Percentiles rank a stretch among this genome's conserved stretches.
Conservation (phyloP, 2,113 vertebrate genomes). For the Aptenodytes patagonicus region DNA sequence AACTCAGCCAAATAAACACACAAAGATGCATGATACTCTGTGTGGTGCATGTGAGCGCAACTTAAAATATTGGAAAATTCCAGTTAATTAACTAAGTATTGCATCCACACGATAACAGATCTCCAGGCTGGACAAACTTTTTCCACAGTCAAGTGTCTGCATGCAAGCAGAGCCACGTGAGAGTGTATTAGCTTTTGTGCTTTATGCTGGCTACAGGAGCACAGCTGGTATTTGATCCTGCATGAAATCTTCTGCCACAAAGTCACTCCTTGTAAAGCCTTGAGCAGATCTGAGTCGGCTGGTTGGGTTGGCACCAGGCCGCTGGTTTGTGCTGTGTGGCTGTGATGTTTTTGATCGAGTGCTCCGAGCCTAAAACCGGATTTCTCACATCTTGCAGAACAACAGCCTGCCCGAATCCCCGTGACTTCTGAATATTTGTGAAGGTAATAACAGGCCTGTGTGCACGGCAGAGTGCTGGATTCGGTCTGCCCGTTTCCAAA, state of each 20-base stretch:
- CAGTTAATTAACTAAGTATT: neutral
- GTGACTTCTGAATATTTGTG: neutral
- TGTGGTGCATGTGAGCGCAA: neutral
- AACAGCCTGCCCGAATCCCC: neutral
- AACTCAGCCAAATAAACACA: neutral
- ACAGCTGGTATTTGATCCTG: neutral
- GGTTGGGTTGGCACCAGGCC: neutral
- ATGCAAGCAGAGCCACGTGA: rapidly evolving
- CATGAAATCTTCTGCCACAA: neutral
- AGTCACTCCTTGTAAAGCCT: neutral
- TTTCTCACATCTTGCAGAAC: neutral
- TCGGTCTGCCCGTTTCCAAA: neutral
- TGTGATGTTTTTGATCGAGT: rapidly evolving
- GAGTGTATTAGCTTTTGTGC: neutral
- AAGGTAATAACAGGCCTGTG: neutral
- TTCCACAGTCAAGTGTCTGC: neutral
- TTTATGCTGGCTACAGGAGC: neutral
- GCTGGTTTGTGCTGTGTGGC: neutral
- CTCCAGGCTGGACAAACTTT: neutral
- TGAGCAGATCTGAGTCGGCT: neutral
- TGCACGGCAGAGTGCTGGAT: neutral
- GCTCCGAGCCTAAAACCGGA: neutral
- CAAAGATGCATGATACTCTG: neutral
- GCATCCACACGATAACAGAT: neutral
- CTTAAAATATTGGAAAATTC: neutral